These are phyloP conservation scores for Adelges cooleyi DNA, from an alignment of 1,140 invertebrate genomes.

Conservation along the genomic window DNA sequence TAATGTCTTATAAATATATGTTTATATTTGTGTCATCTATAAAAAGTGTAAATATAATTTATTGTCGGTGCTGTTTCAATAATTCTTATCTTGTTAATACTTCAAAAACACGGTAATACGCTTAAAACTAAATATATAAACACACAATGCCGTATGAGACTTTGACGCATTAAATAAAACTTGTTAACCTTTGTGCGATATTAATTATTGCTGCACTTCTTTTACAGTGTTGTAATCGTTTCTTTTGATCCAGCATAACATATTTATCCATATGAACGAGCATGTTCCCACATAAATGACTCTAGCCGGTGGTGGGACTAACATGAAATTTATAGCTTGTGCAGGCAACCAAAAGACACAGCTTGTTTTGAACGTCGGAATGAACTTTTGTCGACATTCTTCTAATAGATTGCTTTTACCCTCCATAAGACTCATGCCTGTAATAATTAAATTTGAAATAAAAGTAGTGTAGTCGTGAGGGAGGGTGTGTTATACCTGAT, in stretches of 20 bases:
- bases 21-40: too few species aligned
- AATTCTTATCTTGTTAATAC: not conserved
- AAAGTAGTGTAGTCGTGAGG: not conserved
- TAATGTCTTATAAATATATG: not conserved
- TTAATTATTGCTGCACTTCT: not conserved
- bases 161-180: too few species aligned
- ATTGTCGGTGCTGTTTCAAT: not conserved
- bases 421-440: slow-evolving; percentile 36
- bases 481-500: not conserved
- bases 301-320: slow-evolving; percentile 41
- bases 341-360: slow-evolving; percentile 44
- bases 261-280: slow-evolving; percentile 44
- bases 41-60: too few species aligned
- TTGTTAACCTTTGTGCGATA: not conserved
- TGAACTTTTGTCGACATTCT: slow-evolving; percentile 34
- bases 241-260: slow-evolving; percentile 43
- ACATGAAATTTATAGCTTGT: slow-evolving; percentile 43
- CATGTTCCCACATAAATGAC: slow-evolving; percentile 45
- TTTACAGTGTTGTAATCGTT: slow-evolving; percentile 7
- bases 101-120: not conserved
- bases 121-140: not conserved
- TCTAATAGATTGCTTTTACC: slow-evolving; percentile 34
- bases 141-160: not conserved
- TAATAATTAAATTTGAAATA: not conserved
- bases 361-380: slow-evolving; percentile 37